Base-by-base conservation (phyloP, 2,888 invertebrate species). In the Rotaria magnacalcarata region DNA sequence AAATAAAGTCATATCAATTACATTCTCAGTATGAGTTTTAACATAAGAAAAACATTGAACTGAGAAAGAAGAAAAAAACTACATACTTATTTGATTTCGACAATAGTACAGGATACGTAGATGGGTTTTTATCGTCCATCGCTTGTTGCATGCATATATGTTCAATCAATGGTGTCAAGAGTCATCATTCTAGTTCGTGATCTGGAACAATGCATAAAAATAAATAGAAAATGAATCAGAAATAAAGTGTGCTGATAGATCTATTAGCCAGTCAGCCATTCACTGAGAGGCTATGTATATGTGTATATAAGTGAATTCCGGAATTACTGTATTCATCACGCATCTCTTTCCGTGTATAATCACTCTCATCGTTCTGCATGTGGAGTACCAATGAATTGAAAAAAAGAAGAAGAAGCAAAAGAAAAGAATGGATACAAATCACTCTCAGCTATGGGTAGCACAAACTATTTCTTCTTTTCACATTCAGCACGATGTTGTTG, bases 311-410 rank as follows among this genome's bases (percentile, higher is more conserved):
- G 67, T 34, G 67, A 67, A 67, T 67, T 16, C 67, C 67, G 67
- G 67, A 67, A 27, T 27, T 67, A 34, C 19, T 67, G 67, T 34
- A 67, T 67, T 5, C 67, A 34, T 16, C 67, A 67, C 67, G 67
- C 67, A 67, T 67, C 67, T 67, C 34, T 56, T 67, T 67, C 67
- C 67, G 34, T 67, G 67, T 67, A 67, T 19, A 67, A 41, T 67
- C 11, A 67, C 19, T 27, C 67, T 67, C 34, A 34, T 41, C 41
- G 19, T 67, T 67, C 67, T 67, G 14, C 67, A 24, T 34, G 67
- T 67, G 67, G 67, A 34, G 14, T 67, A 41, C 34, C 67, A 67
- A 16, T 34, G 34, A 67, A 24, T 27, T 27, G 34, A 41, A 27
- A 67, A 27, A 67, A 19, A 67, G 24, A 14, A 67, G 34, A 67